Evolutionary conservation across 2,797 vertebrate species (phyloP), one percentile per base, ranked within the genome.

Genomic region (Spinus olivaceus): DNA sequence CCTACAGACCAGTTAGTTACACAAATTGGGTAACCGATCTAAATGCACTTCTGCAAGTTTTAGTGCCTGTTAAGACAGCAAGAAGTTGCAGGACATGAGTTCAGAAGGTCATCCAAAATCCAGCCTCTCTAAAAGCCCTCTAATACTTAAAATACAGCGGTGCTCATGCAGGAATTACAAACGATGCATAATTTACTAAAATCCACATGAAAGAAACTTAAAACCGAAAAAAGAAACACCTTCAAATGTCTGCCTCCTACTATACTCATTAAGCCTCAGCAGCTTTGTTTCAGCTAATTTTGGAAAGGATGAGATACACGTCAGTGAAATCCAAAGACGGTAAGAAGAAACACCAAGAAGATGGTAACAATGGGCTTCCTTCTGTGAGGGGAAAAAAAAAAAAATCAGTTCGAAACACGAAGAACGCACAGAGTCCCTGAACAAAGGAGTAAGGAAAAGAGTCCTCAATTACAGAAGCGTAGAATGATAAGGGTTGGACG

Each of bases 141-240:
- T 16, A 33, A 27, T 12, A 51, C 16, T 50, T 66, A 25, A 47
- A 17, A 33, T 12, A 22, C 3, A 77, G 49, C 32, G 69, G 19
- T 0, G 6, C 24, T 35, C 24, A 35, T 0, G 2, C 0, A 41
- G 37, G 20, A 51, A 77, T 47, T 1, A 47, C 0, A 4, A 41
- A 59, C 39, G 8, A 47, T 2, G 2, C 0, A 27, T 11, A 25
- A 71, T 44, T 83, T 86, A 27, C 32, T 33, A 74, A 88, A 86
- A 83, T 24, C 33, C 30, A 24, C 4, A 1, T 2, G 19, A 37
- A 77, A 85, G 37, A 76, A 6, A 7, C 19, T 49, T 64, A 32
- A 65, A 74, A 72, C 2, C 1, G 42, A 49, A 81, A 49, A 25
- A 22, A 6, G 4, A 27, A 19, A 39, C 61, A 51, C 18, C 33